phyloP scores from a whole-genome alignment of 2,797 vertebrate species.

The Trematomus bernacchii region DNA sequence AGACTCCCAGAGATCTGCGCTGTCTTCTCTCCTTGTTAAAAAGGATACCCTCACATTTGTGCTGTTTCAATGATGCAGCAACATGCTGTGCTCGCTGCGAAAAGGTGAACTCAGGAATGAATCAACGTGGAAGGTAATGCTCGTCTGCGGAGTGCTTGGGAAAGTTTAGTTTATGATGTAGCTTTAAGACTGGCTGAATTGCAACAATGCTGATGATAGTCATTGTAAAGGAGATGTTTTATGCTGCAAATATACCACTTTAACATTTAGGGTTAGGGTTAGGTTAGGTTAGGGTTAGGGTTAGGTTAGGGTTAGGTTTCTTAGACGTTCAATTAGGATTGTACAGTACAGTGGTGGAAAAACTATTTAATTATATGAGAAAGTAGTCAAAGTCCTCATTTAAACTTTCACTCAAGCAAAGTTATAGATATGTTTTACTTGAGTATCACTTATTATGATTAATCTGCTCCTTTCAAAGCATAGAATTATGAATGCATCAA shows the following conservation, averaged over 20 bases:
- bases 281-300: too few species aligned
- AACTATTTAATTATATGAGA: conserved; percentile 1
- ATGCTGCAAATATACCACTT: conserved; percentile 10
- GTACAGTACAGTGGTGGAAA: neutral
- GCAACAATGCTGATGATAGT: conserved; percentile 14
- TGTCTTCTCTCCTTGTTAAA: conserved; percentile 37
- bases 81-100: conserved; percentile 21
- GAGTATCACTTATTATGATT: neutral
- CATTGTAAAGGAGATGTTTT: neutral
- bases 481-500: neutral
- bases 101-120: conserved; percentile 29
- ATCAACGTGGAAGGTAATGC: conserved; percentile 25
- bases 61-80: conserved; percentile 15
- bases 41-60: conserved; percentile 38
- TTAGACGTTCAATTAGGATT: conserved; percentile 40
- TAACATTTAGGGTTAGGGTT: conserved; percentile 6
- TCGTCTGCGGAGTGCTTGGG: conserved; percentile 10
- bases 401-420: conserved; percentile 23
- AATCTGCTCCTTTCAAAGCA: neutral
- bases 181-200: conserved; percentile 13
- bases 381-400: neutral
- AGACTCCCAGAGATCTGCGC: conserved; percentile 57
- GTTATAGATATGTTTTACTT: neutral
- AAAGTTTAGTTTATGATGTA: conserved; percentile 43
- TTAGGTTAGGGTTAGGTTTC: neutral